These are phyloP conservation scores for Aplodontia rufa DNA, from an alignment of 2,113 vertebrate genomes.

Conservation along the genomic window DNA sequence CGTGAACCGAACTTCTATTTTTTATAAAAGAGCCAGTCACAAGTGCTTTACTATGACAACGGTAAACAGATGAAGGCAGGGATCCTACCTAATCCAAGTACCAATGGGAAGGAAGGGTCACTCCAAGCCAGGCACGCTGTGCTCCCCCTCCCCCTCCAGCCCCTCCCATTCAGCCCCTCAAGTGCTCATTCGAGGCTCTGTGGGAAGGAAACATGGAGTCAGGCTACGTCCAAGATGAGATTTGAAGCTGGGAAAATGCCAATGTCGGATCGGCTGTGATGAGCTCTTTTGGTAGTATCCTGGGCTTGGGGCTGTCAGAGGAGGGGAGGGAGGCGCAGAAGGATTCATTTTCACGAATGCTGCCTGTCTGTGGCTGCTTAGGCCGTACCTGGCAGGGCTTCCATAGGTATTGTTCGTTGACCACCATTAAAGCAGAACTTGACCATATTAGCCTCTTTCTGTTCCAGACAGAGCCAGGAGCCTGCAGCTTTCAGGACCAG, in stretches of 20 bases:
- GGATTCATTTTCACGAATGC: neutral
- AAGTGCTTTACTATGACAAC: neutral
- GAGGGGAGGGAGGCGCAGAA: neutral
- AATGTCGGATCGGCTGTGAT: neutral
- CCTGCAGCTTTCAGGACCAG: neutral
- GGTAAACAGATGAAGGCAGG: neutral
- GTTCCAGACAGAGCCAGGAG: neutral
- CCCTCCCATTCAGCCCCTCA: neutral
- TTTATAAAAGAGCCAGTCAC: neutral
- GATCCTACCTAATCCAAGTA: neutral
- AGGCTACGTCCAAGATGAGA: neutral
- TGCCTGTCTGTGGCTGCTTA: neutral
- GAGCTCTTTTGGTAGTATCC: neutral
- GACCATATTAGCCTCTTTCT: neutral
- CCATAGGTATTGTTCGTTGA: neutral
- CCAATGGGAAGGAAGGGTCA: neutral
- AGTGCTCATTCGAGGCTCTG: neutral
- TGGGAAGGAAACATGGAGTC: neutral
- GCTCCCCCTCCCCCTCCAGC: neutral
- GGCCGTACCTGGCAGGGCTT: neutral
- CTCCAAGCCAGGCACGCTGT: neutral
- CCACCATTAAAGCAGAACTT: neutral
- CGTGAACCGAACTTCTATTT: neutral
- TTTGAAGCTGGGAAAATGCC: neutral
- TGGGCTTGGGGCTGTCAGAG: neutral